Evolutionary conservation across 2,888 invertebrate genomes (phyloP).

Genomic region (Synanthedon formicaeformis): DNA sequence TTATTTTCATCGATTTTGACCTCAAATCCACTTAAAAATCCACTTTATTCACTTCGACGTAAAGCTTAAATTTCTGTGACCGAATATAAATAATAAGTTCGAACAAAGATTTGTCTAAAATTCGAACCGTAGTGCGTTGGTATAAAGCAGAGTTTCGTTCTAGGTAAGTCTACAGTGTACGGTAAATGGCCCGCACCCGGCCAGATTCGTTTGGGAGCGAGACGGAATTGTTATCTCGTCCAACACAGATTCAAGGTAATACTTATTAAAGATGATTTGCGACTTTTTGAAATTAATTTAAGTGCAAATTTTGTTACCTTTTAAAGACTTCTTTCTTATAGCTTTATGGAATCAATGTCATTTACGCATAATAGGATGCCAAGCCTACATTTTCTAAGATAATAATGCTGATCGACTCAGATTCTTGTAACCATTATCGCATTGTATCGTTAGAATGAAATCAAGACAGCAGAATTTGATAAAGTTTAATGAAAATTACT

Average conservation of each 20-base stretch:
- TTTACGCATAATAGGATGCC: no score
- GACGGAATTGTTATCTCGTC: conserved; percentile 56
- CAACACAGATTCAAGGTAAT: conserved; percentile 59
- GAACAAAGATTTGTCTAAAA: background rate
- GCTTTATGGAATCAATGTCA: no score
- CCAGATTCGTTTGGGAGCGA: conserved; percentile 58
- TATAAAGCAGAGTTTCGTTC: conserved; percentile 12
- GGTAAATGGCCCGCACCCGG: conserved; percentile 53
- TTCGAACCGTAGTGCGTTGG: conserved; percentile 7
- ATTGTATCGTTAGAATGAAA: no score
- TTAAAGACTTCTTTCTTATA: no score
- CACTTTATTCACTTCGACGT: background rate
- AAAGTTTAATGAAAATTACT: no score
- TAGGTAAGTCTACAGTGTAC: conserved; percentile 55
- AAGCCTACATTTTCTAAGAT: no score
- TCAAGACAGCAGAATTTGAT: no score
- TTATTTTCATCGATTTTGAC: background rate
- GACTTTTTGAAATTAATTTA: background rate
- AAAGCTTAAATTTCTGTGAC: background rate
- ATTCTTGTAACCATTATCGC: no score
- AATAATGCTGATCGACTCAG: no score
- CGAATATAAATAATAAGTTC: background rate
- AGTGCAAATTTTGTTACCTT: background rate
- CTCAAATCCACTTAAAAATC: background rate
- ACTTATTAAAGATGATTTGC: background rate